Base-by-base conservation (phyloP, 2,888 invertebrate genomes). In the Drosophila demipolita region DNA sequence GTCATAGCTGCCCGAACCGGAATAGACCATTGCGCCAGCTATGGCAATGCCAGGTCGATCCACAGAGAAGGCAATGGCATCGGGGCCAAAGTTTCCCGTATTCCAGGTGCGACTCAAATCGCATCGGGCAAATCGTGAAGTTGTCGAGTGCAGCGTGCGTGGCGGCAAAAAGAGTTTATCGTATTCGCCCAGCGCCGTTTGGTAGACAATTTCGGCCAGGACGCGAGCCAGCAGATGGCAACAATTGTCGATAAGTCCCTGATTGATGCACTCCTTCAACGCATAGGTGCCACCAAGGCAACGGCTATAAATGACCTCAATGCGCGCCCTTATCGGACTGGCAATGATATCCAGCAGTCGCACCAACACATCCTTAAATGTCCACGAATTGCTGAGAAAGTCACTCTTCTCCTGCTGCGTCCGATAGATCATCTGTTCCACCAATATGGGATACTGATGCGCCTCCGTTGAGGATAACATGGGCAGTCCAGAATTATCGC, bases 61-160 rank as follows among this genome's bases (percentile, higher is more conserved):
- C 12, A 99, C 98, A 40, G 96, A 96, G 91, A 99, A 98, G 89
- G 97, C 97, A 87, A 99, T 97, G 0, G 99, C 99, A 93, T 99
- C 99, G 0, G 99, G 98, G 12, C 98, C 98, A 36, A 99, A 99
- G 92, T 98, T 98, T 5, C 99, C 98, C 0, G 99, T 98, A 92
- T 99, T 99, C 99, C 99, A 99, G 0, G 97, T 97, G 52, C 98
- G 95, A 57, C 96, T 96, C 80, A 97, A 96, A 92, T 98, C 98
- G 52, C 97, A 96, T 55, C 98, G 95, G 49, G 97, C 97, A 93
- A 99, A 99, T 33, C 99, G 95, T 40, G 97, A 97, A 0, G 98
- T 97, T 0, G 98, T 98, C 52, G 96, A 95, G 76, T 97, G 95
- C 80, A 98, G 94, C 42, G 97, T 96, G 54, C 97, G 94, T n/a